Base-by-base conservation (phyloP, 37 sponge, comb jelly and placozoan genomes). In the Geodia barretti region DNA sequence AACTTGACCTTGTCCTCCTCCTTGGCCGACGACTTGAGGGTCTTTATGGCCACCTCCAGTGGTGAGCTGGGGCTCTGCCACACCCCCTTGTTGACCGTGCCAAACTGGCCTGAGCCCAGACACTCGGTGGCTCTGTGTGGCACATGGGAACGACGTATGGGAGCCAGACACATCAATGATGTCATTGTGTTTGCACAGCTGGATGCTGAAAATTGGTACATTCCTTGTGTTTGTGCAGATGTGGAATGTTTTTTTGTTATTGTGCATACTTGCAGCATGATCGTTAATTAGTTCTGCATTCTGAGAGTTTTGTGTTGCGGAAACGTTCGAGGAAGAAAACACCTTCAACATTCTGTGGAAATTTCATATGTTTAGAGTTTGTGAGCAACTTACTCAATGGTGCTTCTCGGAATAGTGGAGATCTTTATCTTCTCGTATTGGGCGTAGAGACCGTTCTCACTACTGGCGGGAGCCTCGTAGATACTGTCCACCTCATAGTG, bases 101-200 rank as follows among this genome's bases (percentile, higher is more conserved):
- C 86, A 85, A 85, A 85, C 72, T 85, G 78, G 37, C 86, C 86
- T 41, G 86, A 37, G 0, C 86, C 86, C 34, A 85, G 78, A 24
- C 69, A 21, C 7, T 31, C 36, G 4, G 21, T 70, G 21, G 33
- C 3, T 38, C 70, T 70, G 21, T 4, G 39, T 35, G 30, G 38
- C 4, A 21, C 3, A 30, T 3, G 7, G 36, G 70, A 70, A 20
- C 7, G 5, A 21, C 9, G 33, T 7, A 35, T 47, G 54, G 7
- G 54, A 47, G 14, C n/a, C n/a, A n/a, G n/a, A n/a, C n/a, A n/a
- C n/a, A n/a, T n/a, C n/a, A n/a, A n/a, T n/a, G n/a, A n/a, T n/a
- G n/a, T n/a, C n/a, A n/a, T n/a, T n/a, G n/a, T n/a, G n/a, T n/a
- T n/a, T n/a, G n/a, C n/a, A n/a, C n/a, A n/a, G n/a, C n/a, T n/a